phyloP scores from a whole-genome alignment of 2,888 invertebrate genomes.

The Pemphredon lugubris region DNA sequence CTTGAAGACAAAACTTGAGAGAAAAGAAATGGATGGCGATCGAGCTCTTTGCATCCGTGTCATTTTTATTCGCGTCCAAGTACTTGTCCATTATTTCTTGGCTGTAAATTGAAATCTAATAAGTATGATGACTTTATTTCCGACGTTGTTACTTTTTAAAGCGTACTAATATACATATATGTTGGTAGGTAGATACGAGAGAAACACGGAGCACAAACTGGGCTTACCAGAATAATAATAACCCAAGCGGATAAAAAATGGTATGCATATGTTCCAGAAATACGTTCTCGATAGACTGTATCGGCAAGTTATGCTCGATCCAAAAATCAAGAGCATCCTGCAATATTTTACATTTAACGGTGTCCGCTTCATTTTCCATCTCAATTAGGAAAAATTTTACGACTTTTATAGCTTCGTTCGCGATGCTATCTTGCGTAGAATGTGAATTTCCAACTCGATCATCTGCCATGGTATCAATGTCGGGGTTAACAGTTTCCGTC shows the following conservation, averaged over 20 bases:
- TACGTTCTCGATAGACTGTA: conserved; percentile 83
- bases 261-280: conserved; percentile 83
- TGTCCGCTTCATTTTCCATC: conserved; percentile 73
- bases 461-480: neutral
- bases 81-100: conserved; percentile 65
- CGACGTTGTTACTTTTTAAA: too few species aligned
- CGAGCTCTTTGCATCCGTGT: conserved; percentile 44
- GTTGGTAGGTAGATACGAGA: neutral
- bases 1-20: conserved; percentile 75
- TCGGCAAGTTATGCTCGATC: conserved; percentile 80
- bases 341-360: conserved; percentile 74
- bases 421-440: conserved; percentile 42
- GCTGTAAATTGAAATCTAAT: conserved; percentile 29
- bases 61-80: conserved; percentile 64
- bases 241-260: conserved; percentile 77
- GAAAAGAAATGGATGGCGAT: conserved; percentile 73
- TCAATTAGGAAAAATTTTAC: conserved; percentile 77
- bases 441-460: conserved; percentile 3
- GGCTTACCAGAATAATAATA: conserved; percentile 76
- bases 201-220: neutral
- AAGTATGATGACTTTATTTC: neutral
- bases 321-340: conserved; percentile 80
- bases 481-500: neutral
- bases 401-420: conserved; percentile 67
- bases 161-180: too few species aligned